Percentiles rank a stretch among this genome's conserved stretches.
phyloP scores from a whole-genome alignment of 2,113 vertebrate species.

The Columba livia region DNA sequence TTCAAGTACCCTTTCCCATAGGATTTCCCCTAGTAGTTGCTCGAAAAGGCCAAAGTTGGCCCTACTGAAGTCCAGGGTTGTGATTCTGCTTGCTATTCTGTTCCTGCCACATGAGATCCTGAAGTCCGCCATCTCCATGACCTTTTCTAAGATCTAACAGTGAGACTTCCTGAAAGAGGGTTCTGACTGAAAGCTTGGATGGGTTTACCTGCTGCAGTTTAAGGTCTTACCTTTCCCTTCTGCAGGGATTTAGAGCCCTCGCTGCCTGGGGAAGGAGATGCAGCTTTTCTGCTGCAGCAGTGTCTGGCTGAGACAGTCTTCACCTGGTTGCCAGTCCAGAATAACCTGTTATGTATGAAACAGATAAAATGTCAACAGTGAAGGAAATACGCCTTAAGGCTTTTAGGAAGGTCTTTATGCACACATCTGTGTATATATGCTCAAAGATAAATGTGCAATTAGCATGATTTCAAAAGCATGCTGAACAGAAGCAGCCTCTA shows the following conservation, averaged over 20 bases:
- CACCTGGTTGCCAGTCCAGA: not conserved
- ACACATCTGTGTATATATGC: not conserved
- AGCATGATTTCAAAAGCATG: not conserved
- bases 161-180: not conserved
- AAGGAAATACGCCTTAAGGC: not conserved
- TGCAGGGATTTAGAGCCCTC: not conserved
- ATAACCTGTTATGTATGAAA: not conserved
- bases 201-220: not conserved
- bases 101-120: too few relatives aligned
- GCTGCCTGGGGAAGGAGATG: not conserved
- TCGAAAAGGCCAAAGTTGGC: too few relatives aligned
- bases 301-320: not conserved
- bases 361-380: not conserved
- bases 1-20: too few relatives aligned
- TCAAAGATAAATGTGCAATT: not conserved
- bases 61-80: too few relatives aligned
- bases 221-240: not conserved
- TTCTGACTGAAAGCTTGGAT: not conserved
- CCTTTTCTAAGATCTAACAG: not conserved
- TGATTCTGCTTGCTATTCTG: too few relatives aligned
- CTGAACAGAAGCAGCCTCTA: not conserved
- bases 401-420: not conserved
- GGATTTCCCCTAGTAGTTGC: too few relatives aligned
- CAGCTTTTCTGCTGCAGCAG: not conserved
- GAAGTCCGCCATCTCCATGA: not conserved